Evolutionary conservation across 2,113 vertebrate genomes (phyloP).

Genomic region (Myotis brandtii): DNA sequence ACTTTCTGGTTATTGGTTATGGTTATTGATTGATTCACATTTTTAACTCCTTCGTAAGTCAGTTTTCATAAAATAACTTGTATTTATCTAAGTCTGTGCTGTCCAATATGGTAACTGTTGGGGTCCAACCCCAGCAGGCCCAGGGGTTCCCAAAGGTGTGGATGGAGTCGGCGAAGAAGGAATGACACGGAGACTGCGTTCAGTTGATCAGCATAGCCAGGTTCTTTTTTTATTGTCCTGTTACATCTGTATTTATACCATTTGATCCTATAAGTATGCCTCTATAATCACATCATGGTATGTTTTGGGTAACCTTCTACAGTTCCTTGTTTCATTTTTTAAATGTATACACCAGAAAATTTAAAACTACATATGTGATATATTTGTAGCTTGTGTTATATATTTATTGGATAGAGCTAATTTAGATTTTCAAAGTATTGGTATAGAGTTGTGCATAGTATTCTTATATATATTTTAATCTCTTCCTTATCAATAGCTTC

Average conservation of each 20-base stretch:
- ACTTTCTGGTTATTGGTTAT: neutral
- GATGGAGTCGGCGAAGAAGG: too few species aligned
- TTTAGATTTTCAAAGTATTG: neutral
- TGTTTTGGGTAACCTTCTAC: too few species aligned
- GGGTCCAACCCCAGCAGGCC: too few species aligned
- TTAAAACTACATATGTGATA: neutral
- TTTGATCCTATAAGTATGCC: too few species aligned
- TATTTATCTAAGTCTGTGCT: neutral
- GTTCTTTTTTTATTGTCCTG: too few species aligned
- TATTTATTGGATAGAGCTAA: neutral
- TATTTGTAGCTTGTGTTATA: neutral
- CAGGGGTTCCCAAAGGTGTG: too few species aligned
- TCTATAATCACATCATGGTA: too few species aligned
- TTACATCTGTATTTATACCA: too few species aligned
- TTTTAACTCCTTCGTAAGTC: neutral
- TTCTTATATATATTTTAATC: neutral
- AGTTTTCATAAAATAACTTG: neutral
- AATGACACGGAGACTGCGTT: too few species aligned
- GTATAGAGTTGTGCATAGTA: neutral
- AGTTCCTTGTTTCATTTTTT: neutral
- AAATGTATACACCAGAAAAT: neutral
- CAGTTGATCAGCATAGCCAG: too few species aligned
- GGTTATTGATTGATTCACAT: neutral
- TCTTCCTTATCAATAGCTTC: neutral
- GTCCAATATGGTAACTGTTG: neutral